Conservation (phyloP, 2,888 invertebrate genomes). For the Morpho helenor region DNA sequence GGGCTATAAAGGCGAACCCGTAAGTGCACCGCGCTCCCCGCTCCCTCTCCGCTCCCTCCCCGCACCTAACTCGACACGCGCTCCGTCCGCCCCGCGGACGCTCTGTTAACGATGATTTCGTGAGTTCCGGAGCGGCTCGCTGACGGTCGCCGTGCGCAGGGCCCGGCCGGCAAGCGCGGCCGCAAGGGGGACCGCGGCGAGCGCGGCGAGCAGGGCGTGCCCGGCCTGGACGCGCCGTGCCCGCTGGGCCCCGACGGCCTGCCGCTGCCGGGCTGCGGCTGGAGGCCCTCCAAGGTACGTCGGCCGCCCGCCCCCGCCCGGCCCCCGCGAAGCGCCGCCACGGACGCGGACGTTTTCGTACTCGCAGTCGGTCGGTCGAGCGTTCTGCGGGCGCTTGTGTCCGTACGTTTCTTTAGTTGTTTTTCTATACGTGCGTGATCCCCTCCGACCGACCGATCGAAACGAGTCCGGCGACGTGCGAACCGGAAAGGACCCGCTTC, state of each 20-base stretch:
- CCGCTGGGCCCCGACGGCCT: slow-evolving; percentile 97
- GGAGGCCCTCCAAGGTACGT: slow-evolving; percentile 91
- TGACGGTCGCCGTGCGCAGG: slow-evolving; percentile 70
- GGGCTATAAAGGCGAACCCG: slow-evolving; percentile 90
- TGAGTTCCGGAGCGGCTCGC: neutral
- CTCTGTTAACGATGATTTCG: neutral
- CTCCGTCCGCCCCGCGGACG: slow-evolving; percentile 19
- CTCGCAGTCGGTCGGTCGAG: neutral
- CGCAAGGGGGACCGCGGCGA: slow-evolving; percentile 95
- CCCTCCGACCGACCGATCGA: too few species aligned
- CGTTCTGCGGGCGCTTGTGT: slow-evolving; percentile 9
- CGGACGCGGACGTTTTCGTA: too few species aligned
- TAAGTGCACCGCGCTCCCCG: slow-evolving; percentile 71
- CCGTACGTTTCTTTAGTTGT: neutral
- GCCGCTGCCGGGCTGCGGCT: slow-evolving; percentile 97
- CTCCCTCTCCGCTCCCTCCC: neutral
- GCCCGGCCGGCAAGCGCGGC: slow-evolving; percentile 93
- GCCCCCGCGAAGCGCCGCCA: too few species aligned
- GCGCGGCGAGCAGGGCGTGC: slow-evolving; percentile 97
- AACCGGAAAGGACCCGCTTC: too few species aligned
- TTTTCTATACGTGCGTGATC: too few species aligned
- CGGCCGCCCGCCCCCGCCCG: neutral
- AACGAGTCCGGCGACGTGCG: too few species aligned
- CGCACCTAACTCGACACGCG: slow-evolving; percentile 11
- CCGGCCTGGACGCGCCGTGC: slow-evolving; percentile 99